Conservation (phyloP, 2,888 invertebrate genomes). For the Agrotis puta region DNA sequence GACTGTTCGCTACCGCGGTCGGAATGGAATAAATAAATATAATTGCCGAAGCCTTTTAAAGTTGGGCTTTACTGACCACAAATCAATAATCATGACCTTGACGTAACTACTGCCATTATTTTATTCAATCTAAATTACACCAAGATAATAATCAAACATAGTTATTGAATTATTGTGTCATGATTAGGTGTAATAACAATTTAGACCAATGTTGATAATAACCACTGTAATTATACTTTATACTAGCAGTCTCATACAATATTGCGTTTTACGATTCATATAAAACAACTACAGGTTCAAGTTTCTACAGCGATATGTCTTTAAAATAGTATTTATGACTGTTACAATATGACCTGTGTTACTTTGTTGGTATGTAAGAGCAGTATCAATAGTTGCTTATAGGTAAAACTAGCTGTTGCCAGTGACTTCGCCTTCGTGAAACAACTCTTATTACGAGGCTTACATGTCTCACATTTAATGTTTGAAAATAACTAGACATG, state of each 20-base stretch:
- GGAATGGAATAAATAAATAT: too few species aligned
- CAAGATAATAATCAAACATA: slow-evolving; percentile 51
- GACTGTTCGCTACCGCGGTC: too few species aligned
- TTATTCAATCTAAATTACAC: slow-evolving; percentile 55
- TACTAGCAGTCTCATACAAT: slow-evolving; percentile 30
- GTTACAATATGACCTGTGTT: neutral
- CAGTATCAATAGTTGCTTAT: neutral
- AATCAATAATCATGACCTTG: slow-evolving; percentile 53
- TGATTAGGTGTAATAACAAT: slow-evolving; percentile 60
- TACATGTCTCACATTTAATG: too few species aligned
- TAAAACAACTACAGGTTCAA: slow-evolving; percentile 30
- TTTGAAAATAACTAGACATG: too few species aligned
- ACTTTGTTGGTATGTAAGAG: neutral
- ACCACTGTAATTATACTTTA: slow-evolving; percentile 44
- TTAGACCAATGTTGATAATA: slow-evolving; percentile 41
- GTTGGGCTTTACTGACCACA: neutral
- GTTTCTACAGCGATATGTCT: neutral
- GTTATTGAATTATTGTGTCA: slow-evolving; percentile 51
- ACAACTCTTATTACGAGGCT: too few species aligned
- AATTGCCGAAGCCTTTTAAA: neutral
- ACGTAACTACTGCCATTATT: slow-evolving; percentile 31
- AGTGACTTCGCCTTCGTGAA: neutral
- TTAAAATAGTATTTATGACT: neutral
- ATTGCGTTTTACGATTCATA: slow-evolving; percentile 42
- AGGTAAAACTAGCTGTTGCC: too few species aligned